A percentile compares a stretch with the other conserved stretches of the same genome.
These are phyloP conservation scores for Campylorhamphus procurvoides DNA, from an alignment of 2,113 vertebrate species.

Conservation along the genomic window DNA sequence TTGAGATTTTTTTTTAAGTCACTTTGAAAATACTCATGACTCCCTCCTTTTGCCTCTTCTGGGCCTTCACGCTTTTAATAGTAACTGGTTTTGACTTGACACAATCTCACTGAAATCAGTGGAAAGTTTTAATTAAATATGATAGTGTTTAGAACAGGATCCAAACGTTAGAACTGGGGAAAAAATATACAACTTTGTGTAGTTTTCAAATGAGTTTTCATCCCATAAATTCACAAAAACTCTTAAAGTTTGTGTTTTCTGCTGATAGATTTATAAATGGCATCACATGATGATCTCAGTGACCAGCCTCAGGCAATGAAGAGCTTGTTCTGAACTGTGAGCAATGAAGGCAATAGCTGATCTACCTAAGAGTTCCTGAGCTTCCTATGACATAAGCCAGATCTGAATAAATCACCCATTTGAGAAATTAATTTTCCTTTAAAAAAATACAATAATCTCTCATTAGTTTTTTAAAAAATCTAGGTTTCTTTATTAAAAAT, in stretches of 20 bases:
- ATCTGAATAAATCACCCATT: background rate
- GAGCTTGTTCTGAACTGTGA: background rate
- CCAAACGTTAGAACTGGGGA: background rate
- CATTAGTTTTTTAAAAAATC: background rate
- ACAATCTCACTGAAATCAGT: background rate
- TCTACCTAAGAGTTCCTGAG: background rate
- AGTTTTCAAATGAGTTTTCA: background rate
- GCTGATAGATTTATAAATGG: background rate
- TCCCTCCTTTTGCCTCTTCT: background rate
- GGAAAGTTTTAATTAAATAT: background rate
- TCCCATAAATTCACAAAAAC: background rate
- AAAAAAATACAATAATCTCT: background rate
- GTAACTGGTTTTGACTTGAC: background rate
- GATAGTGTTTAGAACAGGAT: background rate
- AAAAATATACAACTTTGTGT: background rate
- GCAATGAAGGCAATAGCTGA: background rate
- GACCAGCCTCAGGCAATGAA: background rate
- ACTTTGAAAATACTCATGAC: background rate
- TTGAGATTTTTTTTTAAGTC: background rate
- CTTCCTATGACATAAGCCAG: background rate
- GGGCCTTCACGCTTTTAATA: background rate
- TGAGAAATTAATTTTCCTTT: background rate
- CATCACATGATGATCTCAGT: accelerated
- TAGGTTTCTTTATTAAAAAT: background rate
- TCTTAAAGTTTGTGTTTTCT: background rate